Conservation (phyloP, 2,113 vertebrate species). For the Pygoscelis antarcticus region DNA sequence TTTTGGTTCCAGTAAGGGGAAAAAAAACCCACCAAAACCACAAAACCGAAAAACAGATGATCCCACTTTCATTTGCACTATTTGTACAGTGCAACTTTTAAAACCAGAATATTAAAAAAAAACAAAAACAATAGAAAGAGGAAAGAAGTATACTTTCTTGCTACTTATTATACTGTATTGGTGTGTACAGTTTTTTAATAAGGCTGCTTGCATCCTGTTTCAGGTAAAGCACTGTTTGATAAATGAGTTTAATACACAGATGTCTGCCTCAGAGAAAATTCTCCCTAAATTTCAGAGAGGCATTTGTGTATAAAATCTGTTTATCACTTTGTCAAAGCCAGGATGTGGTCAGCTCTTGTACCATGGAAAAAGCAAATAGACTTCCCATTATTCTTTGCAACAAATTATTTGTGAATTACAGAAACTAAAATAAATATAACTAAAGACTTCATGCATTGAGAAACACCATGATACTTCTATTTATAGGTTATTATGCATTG, state of each 20-base stretch:
- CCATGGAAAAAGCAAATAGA: not conserved
- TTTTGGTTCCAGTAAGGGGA: not conserved
- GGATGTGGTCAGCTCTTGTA: not conserved
- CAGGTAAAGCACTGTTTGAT: not conserved
- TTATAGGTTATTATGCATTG: not conserved
- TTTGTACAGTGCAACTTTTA: not conserved
- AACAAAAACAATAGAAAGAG: not conserved
- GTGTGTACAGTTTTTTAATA: not conserved
- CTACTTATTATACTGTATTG: not conserved
- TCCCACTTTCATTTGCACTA: not conserved
- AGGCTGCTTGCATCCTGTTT: not conserved
- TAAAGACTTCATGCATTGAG: not conserved
- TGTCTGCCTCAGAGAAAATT: not conserved
- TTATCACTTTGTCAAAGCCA: not conserved
- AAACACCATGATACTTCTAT: not conserved
- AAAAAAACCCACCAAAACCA: rapidly evolving
- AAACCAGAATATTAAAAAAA: not conserved
- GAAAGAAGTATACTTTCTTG: not conserved
- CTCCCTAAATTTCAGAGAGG: not conserved
- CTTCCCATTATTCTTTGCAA: not conserved
- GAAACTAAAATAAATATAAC: not conserved
- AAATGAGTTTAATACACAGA: conserved; percentile 11
- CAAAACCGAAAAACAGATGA: rapidly evolving
- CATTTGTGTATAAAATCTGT: not conserved
- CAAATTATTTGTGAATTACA: not conserved